Evolutionary conservation across 1,140 invertebrate species (phyloP).

Genomic region (Drosophila willistoni): DNA sequence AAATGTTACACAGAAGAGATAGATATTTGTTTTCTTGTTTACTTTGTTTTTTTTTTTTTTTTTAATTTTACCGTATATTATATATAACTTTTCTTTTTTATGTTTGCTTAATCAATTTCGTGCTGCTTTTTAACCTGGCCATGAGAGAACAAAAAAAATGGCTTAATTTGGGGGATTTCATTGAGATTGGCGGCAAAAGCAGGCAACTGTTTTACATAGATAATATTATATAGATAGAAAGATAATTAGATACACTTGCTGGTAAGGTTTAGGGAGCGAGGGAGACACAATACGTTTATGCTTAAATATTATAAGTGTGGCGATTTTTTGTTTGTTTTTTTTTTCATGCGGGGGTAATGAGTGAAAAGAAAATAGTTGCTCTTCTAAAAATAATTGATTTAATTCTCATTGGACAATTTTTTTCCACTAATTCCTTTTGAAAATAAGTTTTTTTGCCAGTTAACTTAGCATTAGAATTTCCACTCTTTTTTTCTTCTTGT

Average conservation of each 20-base stretch:
- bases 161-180: conserved; percentile 10
- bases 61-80: conserved; percentile 29
- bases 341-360: neutral
- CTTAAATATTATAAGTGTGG: conserved; percentile 17
- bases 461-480: conserved; percentile 40
- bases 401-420: conserved; percentile 26
- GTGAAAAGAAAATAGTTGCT: neutral
- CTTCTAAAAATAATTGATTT: neutral
- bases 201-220: conserved; percentile 3
- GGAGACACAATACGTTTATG: conserved; percentile 6
- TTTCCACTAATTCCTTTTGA: neutral
- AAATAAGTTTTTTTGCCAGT: conserved; percentile 23
- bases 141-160: conserved; percentile 39
- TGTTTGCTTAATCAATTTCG: conserved; percentile 25
- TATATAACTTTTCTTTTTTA: conserved; percentile 30
- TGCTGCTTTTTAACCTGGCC: conserved; percentile 31
- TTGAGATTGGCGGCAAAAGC: conserved; percentile 52
- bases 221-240: conserved; percentile 38
- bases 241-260: conserved; percentile 19
- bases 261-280: neutral
- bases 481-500: neutral
- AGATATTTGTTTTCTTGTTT: neutral
- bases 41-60: neutral
- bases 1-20: conserved; percentile 43
- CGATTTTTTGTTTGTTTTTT: neutral